A percentile compares a stretch with the other conserved stretches of the same genome.
These are phyloP conservation scores for Actinostola sp. DNA, from an alignment of 92 coral and sea anemone genomes.

Conservation along the genomic window DNA sequence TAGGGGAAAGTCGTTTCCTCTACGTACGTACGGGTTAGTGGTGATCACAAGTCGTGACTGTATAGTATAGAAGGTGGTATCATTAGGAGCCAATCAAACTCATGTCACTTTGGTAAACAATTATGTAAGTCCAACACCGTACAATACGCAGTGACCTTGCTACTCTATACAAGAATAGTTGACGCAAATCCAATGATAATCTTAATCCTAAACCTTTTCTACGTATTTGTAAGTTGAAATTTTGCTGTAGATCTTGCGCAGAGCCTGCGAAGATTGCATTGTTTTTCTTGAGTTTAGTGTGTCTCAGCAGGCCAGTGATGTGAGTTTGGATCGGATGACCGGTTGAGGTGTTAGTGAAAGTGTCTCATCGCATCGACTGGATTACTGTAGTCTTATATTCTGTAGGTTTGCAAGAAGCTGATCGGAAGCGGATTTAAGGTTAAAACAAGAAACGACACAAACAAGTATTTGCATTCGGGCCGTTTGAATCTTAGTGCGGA, in stretches of 20 bases:
- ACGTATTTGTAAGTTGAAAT: slow-evolving; percentile 4
- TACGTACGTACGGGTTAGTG: not conserved
- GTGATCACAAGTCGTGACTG: not conserved
- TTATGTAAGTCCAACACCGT: not conserved
- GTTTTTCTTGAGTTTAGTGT: slow-evolving; percentile 20
- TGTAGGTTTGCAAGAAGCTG: slow-evolving; percentile 13
- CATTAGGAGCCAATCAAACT: slow-evolving; percentile 10
- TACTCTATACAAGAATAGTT: slow-evolving; percentile 3
- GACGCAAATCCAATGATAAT: slow-evolving; percentile 28
- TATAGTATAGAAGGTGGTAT: no score
- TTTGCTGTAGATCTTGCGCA: not conserved
- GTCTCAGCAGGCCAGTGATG: slow-evolving; percentile 33
- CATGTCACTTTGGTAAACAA: slow-evolving; percentile 7
- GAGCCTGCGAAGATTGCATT: slow-evolving; percentile 5
- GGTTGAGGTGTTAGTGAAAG: slow-evolving; percentile 1
- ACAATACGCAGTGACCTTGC: slow-evolving; percentile 24
- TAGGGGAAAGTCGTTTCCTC: not conserved
- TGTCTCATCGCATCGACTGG: not conserved
- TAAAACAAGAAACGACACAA: no score
- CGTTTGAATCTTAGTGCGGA: no score
- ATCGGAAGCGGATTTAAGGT: slow-evolving; percentile 3
- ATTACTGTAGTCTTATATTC: slow-evolving; percentile 1
- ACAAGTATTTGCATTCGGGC: not conserved
- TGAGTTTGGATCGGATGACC: slow-evolving; percentile 22
- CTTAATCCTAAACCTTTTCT: slow-evolving; percentile 16